Evolutionary conservation across 2,888 invertebrate genomes (phyloP).

Genomic region (Sinelater perroti): DNA sequence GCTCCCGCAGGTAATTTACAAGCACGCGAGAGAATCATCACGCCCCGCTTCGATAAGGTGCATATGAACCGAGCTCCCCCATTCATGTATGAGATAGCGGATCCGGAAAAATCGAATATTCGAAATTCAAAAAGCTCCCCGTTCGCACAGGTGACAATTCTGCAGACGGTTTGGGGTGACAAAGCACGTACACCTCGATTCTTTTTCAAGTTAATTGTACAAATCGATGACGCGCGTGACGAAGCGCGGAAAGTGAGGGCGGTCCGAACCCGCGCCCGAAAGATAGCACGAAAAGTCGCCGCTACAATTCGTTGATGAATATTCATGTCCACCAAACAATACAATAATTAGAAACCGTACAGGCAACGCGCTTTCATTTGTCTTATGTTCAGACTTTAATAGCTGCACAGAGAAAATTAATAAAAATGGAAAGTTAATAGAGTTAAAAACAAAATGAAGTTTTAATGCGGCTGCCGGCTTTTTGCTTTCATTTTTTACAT

Average conservation of each 20-base stretch:
- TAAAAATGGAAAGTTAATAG: slow-evolving; percentile 5
- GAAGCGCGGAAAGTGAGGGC: slow-evolving; percentile 1
- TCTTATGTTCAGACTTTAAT: not conserved
- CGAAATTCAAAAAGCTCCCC: too few relatives aligned
- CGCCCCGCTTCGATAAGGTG: too few relatives aligned
- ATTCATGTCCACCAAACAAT: not conserved
- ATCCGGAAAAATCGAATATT: too few relatives aligned
- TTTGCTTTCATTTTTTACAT: too few relatives aligned
- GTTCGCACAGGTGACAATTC: too few relatives aligned
- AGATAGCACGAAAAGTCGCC: not conserved
- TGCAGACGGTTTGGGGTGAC: not conserved
- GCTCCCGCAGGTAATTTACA: too few relatives aligned
- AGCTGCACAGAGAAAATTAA: not conserved
- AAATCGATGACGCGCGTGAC: slow-evolving; percentile 7
- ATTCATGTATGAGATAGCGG: too few relatives aligned
- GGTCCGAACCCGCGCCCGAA: not conserved
- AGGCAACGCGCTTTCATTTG: not conserved
- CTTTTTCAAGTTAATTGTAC: slow-evolving; percentile 8
- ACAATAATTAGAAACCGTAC: slow-evolving; percentile 11
- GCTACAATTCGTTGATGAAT: slow-evolving; percentile 2
- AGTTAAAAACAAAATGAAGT: not conserved
- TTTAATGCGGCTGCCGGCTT: not conserved
- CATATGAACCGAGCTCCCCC: too few relatives aligned
- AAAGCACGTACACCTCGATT: slow-evolving; percentile 5
- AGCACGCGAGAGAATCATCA: too few relatives aligned